Evolutionary conservation across 2,113 vertebrate species (phyloP).

Genomic region (Dasyornis broadbenti): DNA sequence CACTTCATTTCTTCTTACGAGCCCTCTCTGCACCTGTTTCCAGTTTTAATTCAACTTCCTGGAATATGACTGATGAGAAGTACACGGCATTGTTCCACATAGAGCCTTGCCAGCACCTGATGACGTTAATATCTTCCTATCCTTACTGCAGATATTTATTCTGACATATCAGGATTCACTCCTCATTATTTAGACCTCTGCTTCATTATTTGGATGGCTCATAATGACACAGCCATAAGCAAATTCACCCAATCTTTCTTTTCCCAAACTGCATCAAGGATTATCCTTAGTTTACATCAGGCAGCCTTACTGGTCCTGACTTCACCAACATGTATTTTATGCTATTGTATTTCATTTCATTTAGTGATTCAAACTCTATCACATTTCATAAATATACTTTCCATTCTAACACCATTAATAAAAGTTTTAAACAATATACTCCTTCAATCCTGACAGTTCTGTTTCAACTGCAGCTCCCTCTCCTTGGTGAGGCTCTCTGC

Average conservation of each 20-base stretch:
- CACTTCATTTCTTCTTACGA: background rate
- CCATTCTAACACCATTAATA: background rate
- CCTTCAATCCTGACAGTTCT: background rate
- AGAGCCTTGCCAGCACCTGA: background rate
- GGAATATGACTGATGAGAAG: background rate
- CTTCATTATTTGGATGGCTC: background rate
- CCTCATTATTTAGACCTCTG: background rate
- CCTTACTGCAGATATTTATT: background rate
- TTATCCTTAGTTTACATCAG: background rate
- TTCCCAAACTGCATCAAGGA: background rate
- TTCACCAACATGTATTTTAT: background rate
- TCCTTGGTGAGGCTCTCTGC: background rate
- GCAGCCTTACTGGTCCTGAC: background rate
- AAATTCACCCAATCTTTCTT: background rate
- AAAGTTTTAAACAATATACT: background rate
- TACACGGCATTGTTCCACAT: background rate
- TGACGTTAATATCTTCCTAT: background rate
- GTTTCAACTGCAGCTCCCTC: background rate
- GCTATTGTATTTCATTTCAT: background rate
- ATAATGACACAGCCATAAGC: background rate
- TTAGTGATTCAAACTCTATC: background rate
- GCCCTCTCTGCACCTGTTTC: background rate
- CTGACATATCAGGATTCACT: background rate
- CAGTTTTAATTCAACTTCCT: background rate
- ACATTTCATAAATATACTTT: background rate